Evolutionary conservation across 2,797 vertebrate species (phyloP).

Genomic region (Nasua narica): DNA sequence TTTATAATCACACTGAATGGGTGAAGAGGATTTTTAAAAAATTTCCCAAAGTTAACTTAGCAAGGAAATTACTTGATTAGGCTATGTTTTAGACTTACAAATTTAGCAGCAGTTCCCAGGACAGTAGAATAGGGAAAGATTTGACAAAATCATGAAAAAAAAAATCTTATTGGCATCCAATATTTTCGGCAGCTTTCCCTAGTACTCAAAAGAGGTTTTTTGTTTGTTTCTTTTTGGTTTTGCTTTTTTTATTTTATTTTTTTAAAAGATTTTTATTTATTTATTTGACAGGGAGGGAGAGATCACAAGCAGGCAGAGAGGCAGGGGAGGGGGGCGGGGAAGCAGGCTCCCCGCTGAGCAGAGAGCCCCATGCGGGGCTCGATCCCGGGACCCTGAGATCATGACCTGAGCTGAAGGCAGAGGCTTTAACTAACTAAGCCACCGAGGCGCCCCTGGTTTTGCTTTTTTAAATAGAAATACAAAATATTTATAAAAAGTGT

Average conservation of each 20-base stretch:
- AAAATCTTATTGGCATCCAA: background rate
- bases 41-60: background rate
- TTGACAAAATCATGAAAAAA: constrained; percentile 4
- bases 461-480: background rate
- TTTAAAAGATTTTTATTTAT: too few relatives aligned
- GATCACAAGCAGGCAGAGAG: too few relatives aligned
- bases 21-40: background rate
- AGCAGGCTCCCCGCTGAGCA: too few relatives aligned
- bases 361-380: too few relatives aligned
- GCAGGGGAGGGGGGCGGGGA: too few relatives aligned
- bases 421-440: too few relatives aligned
- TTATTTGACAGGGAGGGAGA: too few relatives aligned
- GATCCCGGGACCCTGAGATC: too few relatives aligned
- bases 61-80: background rate
- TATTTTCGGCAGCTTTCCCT: background rate
- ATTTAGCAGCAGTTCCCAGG: background rate
- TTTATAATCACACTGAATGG: background rate
- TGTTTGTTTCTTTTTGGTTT: background rate
- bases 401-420: too few relatives aligned
- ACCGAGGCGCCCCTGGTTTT: too few relatives aligned
- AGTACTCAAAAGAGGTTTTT: background rate
- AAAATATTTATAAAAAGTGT: background rate
- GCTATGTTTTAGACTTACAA: background rate
- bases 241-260: too few relatives aligned
- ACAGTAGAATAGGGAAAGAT: background rate